These are phyloP conservation scores for Caranx melampygus DNA, from an alignment of 2,113 vertebrate genomes.

Conservation along the genomic window DNA sequence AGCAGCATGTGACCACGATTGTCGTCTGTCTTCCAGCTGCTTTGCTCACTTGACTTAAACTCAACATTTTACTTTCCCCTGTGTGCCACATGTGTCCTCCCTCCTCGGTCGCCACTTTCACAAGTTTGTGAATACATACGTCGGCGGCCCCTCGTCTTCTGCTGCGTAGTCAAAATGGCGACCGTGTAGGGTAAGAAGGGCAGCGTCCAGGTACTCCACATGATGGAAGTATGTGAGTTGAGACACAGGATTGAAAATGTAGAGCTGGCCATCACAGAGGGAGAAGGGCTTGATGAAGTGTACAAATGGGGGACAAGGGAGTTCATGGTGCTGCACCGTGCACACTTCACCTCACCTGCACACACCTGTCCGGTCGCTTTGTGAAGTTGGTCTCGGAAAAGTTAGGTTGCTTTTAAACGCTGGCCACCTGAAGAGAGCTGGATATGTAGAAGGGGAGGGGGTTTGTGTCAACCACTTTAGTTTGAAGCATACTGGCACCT, in stretches of 20 bases:
- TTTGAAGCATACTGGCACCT: constrained; percentile 53
- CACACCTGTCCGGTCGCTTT: neutral
- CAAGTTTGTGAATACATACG: too few species aligned
- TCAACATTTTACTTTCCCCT: too few species aligned
- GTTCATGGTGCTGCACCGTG: neutral
- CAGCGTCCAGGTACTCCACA: too few species aligned
- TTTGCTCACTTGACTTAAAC: too few species aligned
- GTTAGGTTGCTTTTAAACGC: neutral
- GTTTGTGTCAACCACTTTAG: neutral
- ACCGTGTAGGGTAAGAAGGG: too few species aligned
- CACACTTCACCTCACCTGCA: neutral
- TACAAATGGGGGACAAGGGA: neutral
- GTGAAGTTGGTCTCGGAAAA: neutral
- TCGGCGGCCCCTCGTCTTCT: too few species aligned
- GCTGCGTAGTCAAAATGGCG: too few species aligned
- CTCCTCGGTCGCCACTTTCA: too few species aligned
- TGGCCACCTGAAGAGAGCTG: neutral
- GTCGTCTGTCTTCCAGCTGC: too few species aligned
- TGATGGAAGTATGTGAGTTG: too few species aligned
- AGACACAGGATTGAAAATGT: neutral
- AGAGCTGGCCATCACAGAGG: neutral
- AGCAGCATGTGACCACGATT: too few species aligned
- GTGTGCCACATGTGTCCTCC: too few species aligned
- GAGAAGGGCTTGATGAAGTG: neutral
- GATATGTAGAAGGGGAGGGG: neutral